Evolutionary conservation across 2,797 vertebrate species (phyloP).

Genomic region (Gadopsis bispinosus): DNA sequence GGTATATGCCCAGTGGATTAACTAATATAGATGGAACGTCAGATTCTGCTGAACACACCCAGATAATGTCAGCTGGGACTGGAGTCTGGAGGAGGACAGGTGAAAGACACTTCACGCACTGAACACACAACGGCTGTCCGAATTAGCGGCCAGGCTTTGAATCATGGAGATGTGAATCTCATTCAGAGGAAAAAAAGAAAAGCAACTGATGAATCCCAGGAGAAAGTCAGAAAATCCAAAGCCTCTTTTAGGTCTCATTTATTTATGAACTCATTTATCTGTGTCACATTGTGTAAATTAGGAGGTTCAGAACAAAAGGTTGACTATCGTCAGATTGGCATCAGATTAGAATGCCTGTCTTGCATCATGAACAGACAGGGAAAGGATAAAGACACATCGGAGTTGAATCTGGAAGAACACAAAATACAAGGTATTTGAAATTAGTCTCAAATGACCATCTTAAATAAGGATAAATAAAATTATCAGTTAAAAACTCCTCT

Average conservation of each 20-base stretch:
- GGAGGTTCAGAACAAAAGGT: too few species aligned
- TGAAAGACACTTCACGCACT: conserved; percentile 29
- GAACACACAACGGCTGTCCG: conserved; percentile 24
- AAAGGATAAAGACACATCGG: too few species aligned
- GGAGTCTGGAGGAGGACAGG: conserved; percentile 26
- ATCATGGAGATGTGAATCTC: conserved; percentile 34
- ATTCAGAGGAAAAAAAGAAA: conserved; percentile 25
- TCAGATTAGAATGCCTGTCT: too few species aligned
- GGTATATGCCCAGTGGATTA: background rate
- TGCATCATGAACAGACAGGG: too few species aligned
- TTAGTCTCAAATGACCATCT: too few species aligned
- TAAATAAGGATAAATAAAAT: too few species aligned
- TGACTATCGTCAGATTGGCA: too few species aligned
- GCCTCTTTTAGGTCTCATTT: conserved; percentile 13
- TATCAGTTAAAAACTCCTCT: too few species aligned
- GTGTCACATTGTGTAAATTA: background rate
- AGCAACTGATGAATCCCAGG: conserved; percentile 22
- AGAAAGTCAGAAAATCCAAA: conserved; percentile 22
- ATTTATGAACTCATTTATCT: conserved; percentile 7
- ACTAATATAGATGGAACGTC: background rate
- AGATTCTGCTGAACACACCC: conserved; percentile 13
- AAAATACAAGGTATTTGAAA: too few species aligned
- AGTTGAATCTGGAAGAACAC: too few species aligned
- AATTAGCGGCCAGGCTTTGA: conserved; percentile 35
- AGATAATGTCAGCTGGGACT: conserved; percentile 17